Evolutionary conservation across 2,113 vertebrate species (phyloP).

Genomic region (Oreochromis niloticus): DNA sequence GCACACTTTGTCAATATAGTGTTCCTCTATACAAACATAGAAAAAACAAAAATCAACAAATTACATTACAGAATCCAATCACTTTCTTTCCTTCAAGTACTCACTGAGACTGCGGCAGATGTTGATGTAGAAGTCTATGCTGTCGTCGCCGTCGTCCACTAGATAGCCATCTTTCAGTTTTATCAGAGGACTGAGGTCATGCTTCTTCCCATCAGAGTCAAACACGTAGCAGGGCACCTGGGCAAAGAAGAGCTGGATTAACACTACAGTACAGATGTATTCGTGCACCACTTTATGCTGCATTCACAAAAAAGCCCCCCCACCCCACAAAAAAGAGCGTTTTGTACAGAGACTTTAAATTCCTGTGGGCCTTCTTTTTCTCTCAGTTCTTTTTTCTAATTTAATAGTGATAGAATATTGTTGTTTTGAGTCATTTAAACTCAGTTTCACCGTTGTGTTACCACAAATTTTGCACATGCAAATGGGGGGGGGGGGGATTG

Average conservation of each 20-base stretch:
- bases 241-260: background rate
- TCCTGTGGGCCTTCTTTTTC: background rate
- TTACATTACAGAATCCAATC: background rate
- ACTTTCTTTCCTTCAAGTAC: background rate
- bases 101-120: conserved; percentile 85
- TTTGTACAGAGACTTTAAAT: background rate
- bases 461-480: background rate
- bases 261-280: background rate
- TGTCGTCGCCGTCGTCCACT: conserved; percentile 87
- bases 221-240: conserved; percentile 92
- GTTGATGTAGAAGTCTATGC: conserved; percentile 85
- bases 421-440: too few relatives aligned
- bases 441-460: background rate
- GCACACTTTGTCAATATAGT: background rate
- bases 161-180: conserved; percentile 78
- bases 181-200: conserved; percentile 90
- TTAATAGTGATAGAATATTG: too few relatives aligned
- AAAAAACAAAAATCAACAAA: background rate
- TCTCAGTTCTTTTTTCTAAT: too few relatives aligned
- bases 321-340: background rate
- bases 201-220: conserved; percentile 80
- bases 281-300: background rate
- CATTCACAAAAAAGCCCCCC: background rate
- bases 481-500: too few relatives aligned
- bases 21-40: background rate